Base-by-base conservation (phyloP, 2,888 invertebrate species). In the Quadroppia sp. region DNA sequence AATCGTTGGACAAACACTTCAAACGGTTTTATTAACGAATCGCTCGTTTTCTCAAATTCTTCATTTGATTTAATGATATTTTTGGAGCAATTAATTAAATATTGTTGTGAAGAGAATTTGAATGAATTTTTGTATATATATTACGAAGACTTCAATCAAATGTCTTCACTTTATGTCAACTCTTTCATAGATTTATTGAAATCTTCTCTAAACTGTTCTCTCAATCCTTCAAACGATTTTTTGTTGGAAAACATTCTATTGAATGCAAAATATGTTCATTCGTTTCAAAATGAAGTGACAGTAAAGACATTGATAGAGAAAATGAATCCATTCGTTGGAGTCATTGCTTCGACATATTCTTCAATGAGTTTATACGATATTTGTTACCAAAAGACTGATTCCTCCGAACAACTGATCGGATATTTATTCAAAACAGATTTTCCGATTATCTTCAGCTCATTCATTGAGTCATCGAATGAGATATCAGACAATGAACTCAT, bases 51-150 rank as follows among this genome's bases (percentile, higher is more conserved):
- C 4, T 13, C 56, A 28, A 25, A 25, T 23, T 56, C 56, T 56
- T 50, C 50, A 50, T 56, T 36, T 23, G 17, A 72, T n/a, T n/a
- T 40, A 17, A 28, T 61, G 40, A 13, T 20, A 23, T 36, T 72
- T 23, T 42, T 40, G 45, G n/a, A 72, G 23, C 32, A 32, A 23
- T 42, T 75, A 20, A 61, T 75, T 6, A 25, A 72, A 40, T 53
- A 72, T 71, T 67, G 67, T 45, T 17, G 42, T n/a, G 72, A 72
- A 7, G 25, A 73, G 20, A 50, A 45, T 20, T 53, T 69, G 13
- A 67, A 72, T 36, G 72, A 75, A n/a, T 72, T 75, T 50, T 48
- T 75, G 7, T 75, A 53, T 56, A 64, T 74, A 13, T 50, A 64
- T 42, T 73, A 9, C 40, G 28, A 69, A 20, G n/a, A 28, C n/a